Base-by-base conservation (phyloP, 1,140 invertebrate genomes). In the Drosophila lacertosa region DNA sequence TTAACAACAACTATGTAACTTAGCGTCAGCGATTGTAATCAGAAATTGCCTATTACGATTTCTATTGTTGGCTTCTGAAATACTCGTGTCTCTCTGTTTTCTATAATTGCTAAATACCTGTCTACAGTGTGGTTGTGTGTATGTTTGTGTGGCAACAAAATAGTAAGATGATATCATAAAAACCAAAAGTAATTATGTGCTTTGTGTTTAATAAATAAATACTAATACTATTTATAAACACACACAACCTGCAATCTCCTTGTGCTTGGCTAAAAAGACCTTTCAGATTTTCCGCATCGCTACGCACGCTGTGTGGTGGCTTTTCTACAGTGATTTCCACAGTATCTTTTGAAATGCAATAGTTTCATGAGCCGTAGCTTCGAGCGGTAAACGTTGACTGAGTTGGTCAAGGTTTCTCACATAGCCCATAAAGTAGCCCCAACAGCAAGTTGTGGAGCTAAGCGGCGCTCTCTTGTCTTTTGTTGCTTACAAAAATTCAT, bases 201-300 rank as follows among this genome's bases (percentile, higher is more conserved):
- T 47, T 55, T 40, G 32, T 55, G 59, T 33, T 69, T 68, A 63
- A 54, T 64, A 64, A 69, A 68, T 68, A 67, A 63, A 39, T 67
- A 54, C 32, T 37, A 69, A 64, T 64, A 29, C 50, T 40, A 55
- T 64, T 64, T 55, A 24, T 48, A 45, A 69, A 33, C 18, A 39
- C n/a, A 26, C 9, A 16, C 40, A 55, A 64, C 13, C 42, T 10
- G 66, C 50, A 69, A 55, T 69, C 59, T 69, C 26, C 66, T 48
- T 69, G 59, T 47, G 26, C 20, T 24, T 60, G 29, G 26, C 13
- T 37, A 50, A 22, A 48, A 45, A 75, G 73, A 75, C 72, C 80
- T 86, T 67, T 86, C 73, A 77, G 73, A 84, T 86, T 84, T 84
- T 84, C 80, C 80, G 77, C 77, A 63, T 86, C 64, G 72, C 53